Conservation (phyloP, 2,797 vertebrate genomes). For the Sus cebifrons region DNA sequence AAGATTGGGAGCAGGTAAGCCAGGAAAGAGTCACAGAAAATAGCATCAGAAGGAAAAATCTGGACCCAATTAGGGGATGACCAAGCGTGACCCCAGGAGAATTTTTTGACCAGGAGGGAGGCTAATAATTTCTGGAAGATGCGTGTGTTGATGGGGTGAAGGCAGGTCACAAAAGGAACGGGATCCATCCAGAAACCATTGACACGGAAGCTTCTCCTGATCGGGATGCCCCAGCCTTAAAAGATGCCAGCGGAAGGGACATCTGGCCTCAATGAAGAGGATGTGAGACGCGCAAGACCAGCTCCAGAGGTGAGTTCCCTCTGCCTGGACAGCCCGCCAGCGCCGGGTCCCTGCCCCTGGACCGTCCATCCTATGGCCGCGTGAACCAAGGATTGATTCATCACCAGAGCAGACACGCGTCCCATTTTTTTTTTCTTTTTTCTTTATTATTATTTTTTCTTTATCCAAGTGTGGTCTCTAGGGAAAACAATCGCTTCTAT, state of each 20-base stretch:
- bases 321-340: not conserved
- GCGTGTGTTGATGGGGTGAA: not conserved
- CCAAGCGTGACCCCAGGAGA: not conserved
- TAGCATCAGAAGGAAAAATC: not conserved
- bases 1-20: not conserved
- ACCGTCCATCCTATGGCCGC: no score
- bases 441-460: not conserved
- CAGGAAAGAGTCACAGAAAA: not conserved
- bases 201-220: not conserved
- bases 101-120: not conserved
- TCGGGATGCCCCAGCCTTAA: not conserved
- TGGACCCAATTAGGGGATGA: not conserved
- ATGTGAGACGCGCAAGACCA: rapidly evolving
- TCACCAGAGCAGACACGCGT: not conserved
- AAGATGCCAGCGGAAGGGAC: not conserved
- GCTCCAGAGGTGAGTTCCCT: not conserved
- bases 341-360: not conserved
- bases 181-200: not conserved
- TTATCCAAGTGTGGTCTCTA: not conserved
- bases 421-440: not conserved
- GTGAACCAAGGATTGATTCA: not conserved
- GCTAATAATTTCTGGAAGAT: slow-evolving; percentile 30
- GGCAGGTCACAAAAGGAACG: slow-evolving; percentile 12
- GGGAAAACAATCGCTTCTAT: not conserved
- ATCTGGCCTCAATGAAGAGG: not conserved